Evolutionary conservation across 2,113 vertebrate species (phyloP), one percentile per base, ranked within the genome.

Genomic region (Paratilapia polleni): DNA sequence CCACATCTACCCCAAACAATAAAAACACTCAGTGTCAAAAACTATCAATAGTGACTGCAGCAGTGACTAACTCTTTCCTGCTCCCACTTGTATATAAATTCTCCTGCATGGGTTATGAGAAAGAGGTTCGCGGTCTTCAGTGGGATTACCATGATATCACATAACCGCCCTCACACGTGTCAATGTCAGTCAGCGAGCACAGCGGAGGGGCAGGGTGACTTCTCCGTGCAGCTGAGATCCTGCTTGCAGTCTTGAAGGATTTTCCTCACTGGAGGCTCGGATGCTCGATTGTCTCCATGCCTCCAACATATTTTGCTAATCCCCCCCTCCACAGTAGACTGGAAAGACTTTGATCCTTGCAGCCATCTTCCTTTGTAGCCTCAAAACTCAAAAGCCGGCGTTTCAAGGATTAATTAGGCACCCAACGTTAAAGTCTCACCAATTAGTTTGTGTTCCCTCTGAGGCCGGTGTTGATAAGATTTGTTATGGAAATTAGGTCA

Each of bases 401-500:
- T 82, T 89, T 82, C 76, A 81, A 76, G 80, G 87, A 91, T 92
- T 90, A 93, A 93, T 94, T 91, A 92, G 89, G 88, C 28, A 20
- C 20, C 88, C 80, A 73, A 87, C 79, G 85, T 88, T 85, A 86
- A 88, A 78, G 77, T 88, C 70, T 75, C 77, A 85, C 81, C 92
- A 94, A 92, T 94, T 94, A 95, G 86, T 82, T 58, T 36, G 80
- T 66, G 43, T 86, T 83, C 89, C 90, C 89, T 92, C 82, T 47
- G 89, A 93, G 89, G 63, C 84, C 70, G 70, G 74, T 80, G 88
- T 84, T 90, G 91, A 91, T 93, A 84, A 80, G 81, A 88, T 87
- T 77, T 66, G 81, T 80, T 68, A 68, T 59, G 43, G 78, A 93
- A 94, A 94, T 92, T 84, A 87, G 90, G 92, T 87, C 91, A 90